These are phyloP conservation scores for Latrodectus geometricus DNA, from an alignment of 1,140 invertebrate genomes.

Conservation along the genomic window DNA sequence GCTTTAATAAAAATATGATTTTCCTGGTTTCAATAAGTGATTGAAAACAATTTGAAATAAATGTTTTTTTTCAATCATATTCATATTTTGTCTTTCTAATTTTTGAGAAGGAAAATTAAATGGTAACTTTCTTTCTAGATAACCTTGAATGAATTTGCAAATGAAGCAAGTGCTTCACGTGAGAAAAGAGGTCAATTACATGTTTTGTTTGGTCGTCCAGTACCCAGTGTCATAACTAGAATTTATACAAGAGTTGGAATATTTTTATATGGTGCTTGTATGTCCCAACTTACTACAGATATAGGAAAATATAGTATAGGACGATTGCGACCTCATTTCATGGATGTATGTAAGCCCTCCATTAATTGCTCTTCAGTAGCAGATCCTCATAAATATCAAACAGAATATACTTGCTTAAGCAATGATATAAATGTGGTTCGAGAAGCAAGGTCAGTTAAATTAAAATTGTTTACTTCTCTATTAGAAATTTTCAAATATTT, in stretches of 20 bases:
- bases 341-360: constrained; percentile 74
- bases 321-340: constrained; percentile 90
- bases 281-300: constrained; percentile 86
- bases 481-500: no score
- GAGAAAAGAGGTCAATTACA: constrained; percentile 29
- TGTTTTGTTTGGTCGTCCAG: constrained; percentile 14
- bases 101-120: no score
- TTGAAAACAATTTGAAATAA: no score
- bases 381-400: constrained; percentile 68
- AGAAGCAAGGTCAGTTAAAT: constrained; percentile 62
- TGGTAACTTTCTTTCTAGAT: constrained; percentile 2
- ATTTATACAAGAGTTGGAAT: constrained; percentile 72
- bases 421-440: constrained; percentile 63
- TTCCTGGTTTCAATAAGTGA: no score
- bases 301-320: constrained; percentile 93
- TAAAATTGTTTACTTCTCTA: no score
- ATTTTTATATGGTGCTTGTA: constrained; percentile 87
- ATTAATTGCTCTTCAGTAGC: constrained; percentile 37
- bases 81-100: no score
- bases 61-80: no score
- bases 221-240: constrained; percentile 54
- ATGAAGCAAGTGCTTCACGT: constrained; percentile 19
- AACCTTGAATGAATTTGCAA: constrained; percentile 35
- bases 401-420: constrained; percentile 68
- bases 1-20: no score